Conservation (phyloP, 2,888 invertebrate genomes). For the Tiphia femorata region DNA sequence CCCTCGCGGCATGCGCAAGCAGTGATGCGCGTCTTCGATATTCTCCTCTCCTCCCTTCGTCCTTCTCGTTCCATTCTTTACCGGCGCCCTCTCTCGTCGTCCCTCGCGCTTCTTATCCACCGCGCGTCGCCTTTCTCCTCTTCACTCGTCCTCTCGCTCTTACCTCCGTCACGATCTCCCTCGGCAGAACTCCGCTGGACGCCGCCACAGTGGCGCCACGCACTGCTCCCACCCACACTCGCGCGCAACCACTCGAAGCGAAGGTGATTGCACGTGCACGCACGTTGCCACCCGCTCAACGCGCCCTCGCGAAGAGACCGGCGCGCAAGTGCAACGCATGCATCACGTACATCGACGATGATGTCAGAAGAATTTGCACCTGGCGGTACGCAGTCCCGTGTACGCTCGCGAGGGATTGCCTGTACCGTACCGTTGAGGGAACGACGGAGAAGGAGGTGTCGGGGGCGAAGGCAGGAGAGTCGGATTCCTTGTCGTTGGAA, state of each 20-base stretch:
- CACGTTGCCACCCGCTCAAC: not conserved
- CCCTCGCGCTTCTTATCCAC: constrained; percentile 32
- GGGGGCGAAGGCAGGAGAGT: constrained; percentile 2
- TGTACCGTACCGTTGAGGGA: constrained; percentile 12
- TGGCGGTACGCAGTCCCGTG: constrained; percentile 45
- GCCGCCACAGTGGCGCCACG: constrained; percentile 62
- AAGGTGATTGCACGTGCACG: constrained; percentile 24
- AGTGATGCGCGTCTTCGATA: constrained; percentile 32
- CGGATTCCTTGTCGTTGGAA: constrained; percentile 39
- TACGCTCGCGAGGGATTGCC: constrained; percentile 24
- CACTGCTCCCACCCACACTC: constrained; percentile 57
- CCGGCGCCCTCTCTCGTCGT: constrained; percentile 15
- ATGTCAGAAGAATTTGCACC: constrained; percentile 60
- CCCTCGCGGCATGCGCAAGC: constrained; percentile 16
- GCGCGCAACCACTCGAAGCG: constrained; percentile 18
- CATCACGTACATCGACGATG: constrained; percentile 48
- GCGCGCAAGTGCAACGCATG: constrained; percentile 36
- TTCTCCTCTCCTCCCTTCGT: too few relatives aligned
- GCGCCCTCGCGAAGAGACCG: constrained; percentile 26
- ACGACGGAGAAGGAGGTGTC: constrained; percentile 28
- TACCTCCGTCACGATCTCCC: constrained; percentile 28
- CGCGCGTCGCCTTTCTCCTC: constrained; percentile 33
- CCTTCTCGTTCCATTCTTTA: constrained; percentile 16
- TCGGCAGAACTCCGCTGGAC: constrained; percentile 53
- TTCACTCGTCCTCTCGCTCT: constrained; percentile 22